Evolutionary conservation across 2,888 invertebrate species (phyloP).

Genomic region (Mythimna vitellina): DNA sequence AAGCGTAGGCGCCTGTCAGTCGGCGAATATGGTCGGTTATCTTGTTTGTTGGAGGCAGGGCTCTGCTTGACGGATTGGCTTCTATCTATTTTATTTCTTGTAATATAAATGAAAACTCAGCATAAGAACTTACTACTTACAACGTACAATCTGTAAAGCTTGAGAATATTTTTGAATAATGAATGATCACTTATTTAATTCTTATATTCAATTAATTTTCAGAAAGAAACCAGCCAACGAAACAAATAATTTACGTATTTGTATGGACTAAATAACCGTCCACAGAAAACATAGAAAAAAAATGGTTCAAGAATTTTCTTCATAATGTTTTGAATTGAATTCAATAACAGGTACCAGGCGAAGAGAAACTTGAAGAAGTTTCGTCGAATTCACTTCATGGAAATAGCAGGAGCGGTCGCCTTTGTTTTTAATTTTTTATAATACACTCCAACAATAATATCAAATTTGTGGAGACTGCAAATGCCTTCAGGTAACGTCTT

Average conservation of each 20-base stretch:
- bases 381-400: conserved; percentile 13
- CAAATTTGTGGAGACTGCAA: conserved; percentile 8
- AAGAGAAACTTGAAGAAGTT: conserved; percentile 29
- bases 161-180: not conserved
- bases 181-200: not conserved
- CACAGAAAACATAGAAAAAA: conserved; percentile 45
- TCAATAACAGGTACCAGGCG: conserved; percentile 46
- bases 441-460: not conserved
- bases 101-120: not conserved
- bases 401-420: conserved; percentile 17
- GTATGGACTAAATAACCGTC: not conserved
- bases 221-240: no score
- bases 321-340: conserved; percentile 45
- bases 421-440: conserved; percentile 19
- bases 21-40: not conserved
- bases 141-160: not conserved
- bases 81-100: not conserved
- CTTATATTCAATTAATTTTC: no score
- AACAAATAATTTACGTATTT: no score
- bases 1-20: conserved; percentile 26
- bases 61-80: not conserved
- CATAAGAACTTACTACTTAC: not conserved
- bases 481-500: not conserved
- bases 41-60: not conserved
- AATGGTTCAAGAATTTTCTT: conserved; percentile 24